phyloP scores from a whole-genome alignment of 2,113 vertebrate species.

The Piprites chloris region DNA sequence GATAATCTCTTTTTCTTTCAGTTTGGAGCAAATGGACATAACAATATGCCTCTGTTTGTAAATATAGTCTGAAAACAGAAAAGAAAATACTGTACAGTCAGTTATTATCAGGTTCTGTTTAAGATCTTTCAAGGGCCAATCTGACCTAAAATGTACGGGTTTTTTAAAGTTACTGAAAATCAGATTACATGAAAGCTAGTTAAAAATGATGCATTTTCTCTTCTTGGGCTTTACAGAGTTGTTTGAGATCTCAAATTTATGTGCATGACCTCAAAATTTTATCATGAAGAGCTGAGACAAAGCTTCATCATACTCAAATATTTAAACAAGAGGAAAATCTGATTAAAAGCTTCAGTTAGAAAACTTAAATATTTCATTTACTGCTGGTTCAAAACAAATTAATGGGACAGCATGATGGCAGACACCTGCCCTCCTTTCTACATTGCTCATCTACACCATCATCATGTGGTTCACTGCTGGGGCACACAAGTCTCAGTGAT shows the following conservation, averaged over 20 bases:
- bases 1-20: conserved; percentile 51
- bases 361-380: neutral
- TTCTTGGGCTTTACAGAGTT: neutral
- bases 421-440: neutral
- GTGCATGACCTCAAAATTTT: neutral
- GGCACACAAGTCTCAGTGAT: neutral
- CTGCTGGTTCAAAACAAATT: neutral
- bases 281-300: neutral
- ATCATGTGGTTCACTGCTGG: neutral
- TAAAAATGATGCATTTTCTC: neutral
- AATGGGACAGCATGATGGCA: neutral
- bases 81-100: neutral
- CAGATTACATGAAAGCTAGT: neutral
- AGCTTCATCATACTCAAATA: neutral
- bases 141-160: neutral
- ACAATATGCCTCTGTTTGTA: conserved; percentile 21
- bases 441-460: neutral
- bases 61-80: conserved; percentile 5
- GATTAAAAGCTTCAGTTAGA: neutral
- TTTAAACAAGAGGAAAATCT: neutral
- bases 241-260: neutral
- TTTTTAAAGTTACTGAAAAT: neutral
- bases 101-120: neutral
- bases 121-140: neutral
- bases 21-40: conserved; percentile 33